Base-by-base conservation (phyloP, 2,888 invertebrate species). In the Acronicta leporina region DNA sequence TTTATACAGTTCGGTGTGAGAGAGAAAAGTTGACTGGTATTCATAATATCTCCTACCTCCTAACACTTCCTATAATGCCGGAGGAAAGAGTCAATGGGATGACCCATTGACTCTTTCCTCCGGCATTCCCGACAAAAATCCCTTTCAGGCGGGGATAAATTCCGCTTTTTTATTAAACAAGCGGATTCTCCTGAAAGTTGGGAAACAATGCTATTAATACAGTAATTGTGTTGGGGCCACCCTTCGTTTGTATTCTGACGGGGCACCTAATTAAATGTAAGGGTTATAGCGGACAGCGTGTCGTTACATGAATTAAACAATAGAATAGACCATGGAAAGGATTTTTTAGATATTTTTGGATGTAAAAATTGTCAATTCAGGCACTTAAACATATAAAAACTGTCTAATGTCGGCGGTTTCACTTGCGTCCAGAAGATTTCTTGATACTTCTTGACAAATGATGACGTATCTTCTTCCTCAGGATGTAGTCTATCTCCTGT, bases 231-330 rank as follows among this genome's bases (percentile, higher is more conserved):
- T 57, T 44, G 48, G 57, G 41, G n/a, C n/a, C 14, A 16, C 42
- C 52, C 52, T 41, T 52, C 66, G 70, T 77, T 77, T 72, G 73
- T 79, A 58, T 72, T 70, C 73, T 52, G 64, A 58, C 53, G 51
- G 69, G 71, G 62, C 49, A 70, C 62, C 69, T 75, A 73, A 77
- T 81, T 76, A 75, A 81, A 74, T 73, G 63, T 64, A 57, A 61
- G 71, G 78, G 71, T 64, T 61, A 58, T 50, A 54, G 52, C 40
- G 63, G 43, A 43, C 7, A 14, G 16, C 9, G 16, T 33, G 41
- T 38, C 41, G n/a, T 50, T 35, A 43, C 62, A 49, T 73, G 55
- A 62, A 70, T 73, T 70, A 56, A 59, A 69, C 59, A 66, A 45
- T 47, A 40, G 14, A 14, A n/a, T 5, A 9, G 16, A 14, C 35